Conservation (phyloP, 2,888 invertebrate genomes). For the Meteorus colon region DNA sequence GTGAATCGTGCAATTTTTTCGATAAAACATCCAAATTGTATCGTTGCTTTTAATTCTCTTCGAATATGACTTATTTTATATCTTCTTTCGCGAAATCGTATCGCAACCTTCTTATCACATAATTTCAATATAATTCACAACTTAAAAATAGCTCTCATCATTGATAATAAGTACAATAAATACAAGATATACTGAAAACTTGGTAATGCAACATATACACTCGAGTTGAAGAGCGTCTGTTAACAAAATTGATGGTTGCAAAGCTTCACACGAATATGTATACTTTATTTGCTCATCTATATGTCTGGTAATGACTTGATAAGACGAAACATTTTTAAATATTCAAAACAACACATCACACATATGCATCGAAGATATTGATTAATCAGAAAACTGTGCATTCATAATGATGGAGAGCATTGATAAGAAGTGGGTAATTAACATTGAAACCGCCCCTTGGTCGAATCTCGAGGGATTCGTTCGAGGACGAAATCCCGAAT, state of each 20-base stretch:
- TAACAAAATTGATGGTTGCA: too few relatives aligned
- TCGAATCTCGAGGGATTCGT: constrained; percentile 54
- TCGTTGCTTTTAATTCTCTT: neutral
- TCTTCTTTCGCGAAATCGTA: neutral
- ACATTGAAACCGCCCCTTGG: constrained; percentile 59
- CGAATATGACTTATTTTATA: neutral
- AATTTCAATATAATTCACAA: neutral
- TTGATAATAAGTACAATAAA: constrained; percentile 23
- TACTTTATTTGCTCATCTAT: too few relatives aligned
- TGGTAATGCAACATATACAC: neutral
- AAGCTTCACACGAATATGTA: too few relatives aligned
- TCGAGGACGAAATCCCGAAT: constrained; percentile 63
- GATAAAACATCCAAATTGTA: neutral
- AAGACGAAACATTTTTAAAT: constrained; percentile 14
- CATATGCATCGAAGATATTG: constrained; percentile 25
- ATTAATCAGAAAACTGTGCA: constrained; percentile 42
- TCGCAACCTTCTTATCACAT: neutral
- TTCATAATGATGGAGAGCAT: constrained; percentile 46
- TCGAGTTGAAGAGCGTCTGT: too few relatives aligned
- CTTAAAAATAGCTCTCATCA: constrained; percentile 47
- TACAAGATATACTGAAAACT: constrained; percentile 4
- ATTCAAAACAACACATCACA: neutral
- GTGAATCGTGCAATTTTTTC: neutral
- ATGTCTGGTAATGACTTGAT: too few relatives aligned
- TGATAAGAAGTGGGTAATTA: constrained; percentile 65